Evolutionary conservation across 2,888 invertebrate species (phyloP), one percentile per base, ranked within the genome.

Genomic region (Eupsilia transversa): DNA sequence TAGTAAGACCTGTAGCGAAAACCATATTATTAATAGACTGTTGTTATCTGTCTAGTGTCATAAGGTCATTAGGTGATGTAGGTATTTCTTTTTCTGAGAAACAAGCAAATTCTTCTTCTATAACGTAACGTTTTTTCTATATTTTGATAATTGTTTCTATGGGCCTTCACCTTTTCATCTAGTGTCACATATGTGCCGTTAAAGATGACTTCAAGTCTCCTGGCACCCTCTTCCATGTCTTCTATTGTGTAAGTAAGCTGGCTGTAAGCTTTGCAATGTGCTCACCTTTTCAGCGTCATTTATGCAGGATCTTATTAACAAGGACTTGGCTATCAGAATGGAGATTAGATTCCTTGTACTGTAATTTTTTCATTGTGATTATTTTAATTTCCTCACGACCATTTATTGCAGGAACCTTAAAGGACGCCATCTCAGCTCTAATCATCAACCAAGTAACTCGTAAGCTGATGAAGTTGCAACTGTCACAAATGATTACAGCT

Each of bases 1-100:
- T 79, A 68, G 75, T 43, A 72, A 66, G 64, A 61, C 68, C 52
- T 77, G 35, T 33, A 69, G 49, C 14, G 71, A 75, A 79, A 67
- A 35, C 65, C 60, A 33, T 61, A 49, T 66, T 66, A 76, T 56
- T 64, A 61, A 65, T 56, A 77, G 43, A 33, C 17, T 30, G 14
- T 61, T 52, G n/a, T 72, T 68, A 46, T 35, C 41, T 59, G 27
- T n/a, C 43, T 65, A 23, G 35, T 35, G 56, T 64, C 43, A 63
- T 14, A 46, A 43, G 52, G 43, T 57, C 66, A 72, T 66, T 52
- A 4, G 20, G 27, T 63, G n/a, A n/a, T 41, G 14, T 10, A 6
- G n/a, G 14, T 38, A 23, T 43, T 63, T 63, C 7, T 59, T 69
- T 49, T 59, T 41, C 35, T 27, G 12, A 5, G 49, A 59, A 49